Base-by-base conservation (phyloP, 2,113 vertebrate genomes). In the Sciurus niger region DNA sequence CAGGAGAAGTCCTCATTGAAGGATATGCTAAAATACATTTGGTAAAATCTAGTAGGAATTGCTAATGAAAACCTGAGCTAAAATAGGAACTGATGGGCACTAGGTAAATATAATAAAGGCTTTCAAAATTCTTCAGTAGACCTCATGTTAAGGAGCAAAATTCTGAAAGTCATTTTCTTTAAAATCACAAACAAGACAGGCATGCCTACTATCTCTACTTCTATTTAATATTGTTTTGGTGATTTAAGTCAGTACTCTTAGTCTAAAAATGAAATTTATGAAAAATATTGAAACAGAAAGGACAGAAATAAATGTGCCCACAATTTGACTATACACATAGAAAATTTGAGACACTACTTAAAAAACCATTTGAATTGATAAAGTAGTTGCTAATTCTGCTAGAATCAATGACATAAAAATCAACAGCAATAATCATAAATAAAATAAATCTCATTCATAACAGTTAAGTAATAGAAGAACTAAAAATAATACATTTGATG, bases 31-130 rank as follows among this genome's bases (percentile, higher is more conserved):
- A 70, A 48, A 76, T 40, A 83, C 20, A 74, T 77, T 70, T 88
- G 40, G 93, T 89, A 86, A 93, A 97, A 93, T 74, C 68, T 37
- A 96, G 53, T n/a, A 84, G 79, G 28, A 20, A 90, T 73, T 89
- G 11, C 46, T 76, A 89, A 93, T 58, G 55, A 96, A 96, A 92
- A 93, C 40, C 83, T 93, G 40, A 89, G 89, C 68, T 83, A 60
- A 96, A 93, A 94, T 32, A 93, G 83, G 70, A 96, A 89, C 24
- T 85, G 70, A 95, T 74, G 9, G 65, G 28, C 9, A 84, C 9
- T 53, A 79, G 74, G 74, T 93, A 65, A 91, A 80, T 60, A 63
- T 48, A 78, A 95, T 78, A 65, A 83, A 89, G 48, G 4, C 13
- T 53, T 93, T 24, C 10, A 58, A 95, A 97, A 67, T 20, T 10